Evolutionary conservation across 2,113 vertebrate species (phyloP).

Genomic region (Saimiri boliviensis): DNA sequence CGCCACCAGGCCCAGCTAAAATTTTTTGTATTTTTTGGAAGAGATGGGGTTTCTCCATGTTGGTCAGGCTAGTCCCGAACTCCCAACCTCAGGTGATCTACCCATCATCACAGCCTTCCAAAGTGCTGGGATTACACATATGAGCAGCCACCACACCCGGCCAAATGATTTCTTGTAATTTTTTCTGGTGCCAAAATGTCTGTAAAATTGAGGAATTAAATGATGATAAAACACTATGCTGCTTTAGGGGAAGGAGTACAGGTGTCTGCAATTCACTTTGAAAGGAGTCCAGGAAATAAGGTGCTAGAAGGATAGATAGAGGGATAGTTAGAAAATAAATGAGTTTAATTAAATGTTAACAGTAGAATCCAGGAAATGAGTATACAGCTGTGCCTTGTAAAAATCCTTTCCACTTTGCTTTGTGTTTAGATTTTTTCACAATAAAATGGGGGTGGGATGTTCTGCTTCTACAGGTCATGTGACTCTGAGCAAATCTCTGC

Average conservation of each 20-base stretch:
- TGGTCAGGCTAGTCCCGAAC: too few species aligned
- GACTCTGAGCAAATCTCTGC: neutral
- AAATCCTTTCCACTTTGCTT: neutral
- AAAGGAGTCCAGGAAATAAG: neutral
- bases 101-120: too few species aligned
- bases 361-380: neutral
- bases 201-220: neutral
- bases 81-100: too few species aligned
- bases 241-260: conserved; percentile 22
- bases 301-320: neutral
- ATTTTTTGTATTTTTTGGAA: too few species aligned
- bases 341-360: neutral
- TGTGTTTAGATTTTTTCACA: neutral
- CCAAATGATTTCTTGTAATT: neutral
- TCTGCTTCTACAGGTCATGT: neutral
- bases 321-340: neutral
- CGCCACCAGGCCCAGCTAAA: too few species aligned
- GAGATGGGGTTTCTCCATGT: too few species aligned
- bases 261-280: neutral
- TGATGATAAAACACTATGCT: neutral
- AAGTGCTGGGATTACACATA: too few species aligned
- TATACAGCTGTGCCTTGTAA: neutral
- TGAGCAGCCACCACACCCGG: too few species aligned
- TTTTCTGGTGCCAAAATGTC: neutral
- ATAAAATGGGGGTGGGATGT: neutral